Evolutionary conservation across 2,797 vertebrate genomes (phyloP), one percentile per base, ranked within the genome.

Genomic region (Taenioides sp.): DNA sequence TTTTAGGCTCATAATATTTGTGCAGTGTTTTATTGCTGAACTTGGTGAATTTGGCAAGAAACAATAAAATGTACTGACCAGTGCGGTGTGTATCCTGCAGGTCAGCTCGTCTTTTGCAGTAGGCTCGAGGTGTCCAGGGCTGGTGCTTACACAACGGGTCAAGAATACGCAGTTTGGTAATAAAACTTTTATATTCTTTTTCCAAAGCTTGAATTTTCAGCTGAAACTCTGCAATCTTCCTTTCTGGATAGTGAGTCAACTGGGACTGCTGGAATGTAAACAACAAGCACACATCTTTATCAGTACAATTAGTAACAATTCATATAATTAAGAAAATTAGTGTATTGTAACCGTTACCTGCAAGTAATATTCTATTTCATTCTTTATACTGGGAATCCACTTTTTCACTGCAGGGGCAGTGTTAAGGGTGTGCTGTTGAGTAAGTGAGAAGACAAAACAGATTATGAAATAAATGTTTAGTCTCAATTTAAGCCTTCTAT

Each of bases 361-460:
- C 66, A 95, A 77, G 67, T 90, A 95, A 80, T 94, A 95, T 71
- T 95, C 94, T 0, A 95, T 94, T 70, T 95, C 94, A 34, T 80
- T 92, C 82, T 94, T 95, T 83, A 95, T 95, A 87, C 91, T 92
- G 50, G 93, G 94, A 28, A 95, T 93, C 94, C 94, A 95, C 73
- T 93, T 95, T 71, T 91, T 94, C 67, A 95, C 90, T 23, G 88
- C 90, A 23, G 90, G 73, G 3, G 87, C 80, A 17, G 93, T 92
- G 73, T 93, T 92, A 0, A 95, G 88, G 17, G 92, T 84, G 1
- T 90, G 92, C 94, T 95, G 81, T 25, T 73, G 70, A 74, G 25
- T 0, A 89, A 92, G 94, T 95, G 81, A 22, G 74, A 71, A 74
- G 23, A 55, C 74, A 54, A 76, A 37, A 0, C 5, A 14, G n/a